These are phyloP conservation scores for Vulpes ferrilata DNA, from an alignment of 2,113 vertebrate genomes.

Conservation along the genomic window DNA sequence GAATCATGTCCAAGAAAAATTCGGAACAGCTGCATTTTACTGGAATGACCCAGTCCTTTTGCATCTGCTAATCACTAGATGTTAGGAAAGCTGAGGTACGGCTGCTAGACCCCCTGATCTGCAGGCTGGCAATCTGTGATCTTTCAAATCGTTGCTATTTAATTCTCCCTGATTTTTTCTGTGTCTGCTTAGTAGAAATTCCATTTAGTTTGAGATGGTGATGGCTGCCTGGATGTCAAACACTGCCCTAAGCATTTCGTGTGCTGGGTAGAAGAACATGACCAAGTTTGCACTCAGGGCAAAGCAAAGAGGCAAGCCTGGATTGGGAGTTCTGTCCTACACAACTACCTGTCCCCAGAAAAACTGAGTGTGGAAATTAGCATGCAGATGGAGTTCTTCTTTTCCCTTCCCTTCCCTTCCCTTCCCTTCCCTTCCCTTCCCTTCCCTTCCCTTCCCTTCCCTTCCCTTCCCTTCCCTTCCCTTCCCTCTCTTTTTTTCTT, in stretches of 20 bases:
- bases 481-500: too few species aligned
- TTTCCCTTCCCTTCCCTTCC: neutral
- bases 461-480: too few species aligned
- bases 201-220: neutral
- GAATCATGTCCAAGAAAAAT: neutral
- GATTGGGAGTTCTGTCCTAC: neutral
- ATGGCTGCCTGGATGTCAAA: neutral
- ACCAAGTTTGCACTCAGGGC: neutral
- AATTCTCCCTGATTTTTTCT: neutral
- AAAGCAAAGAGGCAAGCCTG: neutral
- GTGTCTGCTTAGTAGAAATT: neutral
- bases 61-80: neutral
- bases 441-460: too few species aligned
- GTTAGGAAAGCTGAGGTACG: rapidly evolving
- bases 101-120: neutral
- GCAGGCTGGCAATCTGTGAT: neutral
- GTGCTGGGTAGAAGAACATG: neutral
- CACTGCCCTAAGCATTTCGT: rapidly evolving
- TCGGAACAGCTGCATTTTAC: neutral
- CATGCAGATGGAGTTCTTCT: neutral
- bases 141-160: neutral
- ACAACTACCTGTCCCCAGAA: neutral
- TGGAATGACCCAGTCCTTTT: neutral
- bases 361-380: neutral
- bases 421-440: neutral